A percentile compares a stretch with the other conserved stretches of the same genome.
phyloP scores from a whole-genome alignment of 2,888 invertebrate species.

The Disparrhopalites patrizii region DNA sequence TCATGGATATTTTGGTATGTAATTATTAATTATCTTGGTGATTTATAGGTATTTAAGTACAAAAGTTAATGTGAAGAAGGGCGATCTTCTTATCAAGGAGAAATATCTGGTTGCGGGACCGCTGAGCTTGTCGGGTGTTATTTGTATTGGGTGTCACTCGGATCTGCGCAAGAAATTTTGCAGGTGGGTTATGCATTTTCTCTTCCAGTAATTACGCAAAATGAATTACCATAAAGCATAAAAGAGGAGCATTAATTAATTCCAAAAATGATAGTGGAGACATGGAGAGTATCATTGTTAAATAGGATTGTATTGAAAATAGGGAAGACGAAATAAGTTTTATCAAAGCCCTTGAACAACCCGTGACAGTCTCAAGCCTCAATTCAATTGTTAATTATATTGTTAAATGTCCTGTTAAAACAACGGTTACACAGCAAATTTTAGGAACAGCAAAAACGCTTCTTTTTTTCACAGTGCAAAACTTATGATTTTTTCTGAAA shows the following conservation, averaged over 20 bases:
- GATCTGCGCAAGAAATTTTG: conserved; percentile 52
- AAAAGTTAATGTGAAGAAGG: conserved; percentile 35
- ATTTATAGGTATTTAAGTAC: conserved; percentile 39
- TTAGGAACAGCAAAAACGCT: no score
- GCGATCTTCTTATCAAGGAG: conserved; percentile 41
- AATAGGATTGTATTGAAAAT: no score
- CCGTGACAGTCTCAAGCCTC: no score
- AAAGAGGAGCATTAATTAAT: neutral
- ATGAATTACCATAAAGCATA: neutral
- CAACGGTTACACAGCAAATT: no score
- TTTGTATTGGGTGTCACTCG: conserved; percentile 49
- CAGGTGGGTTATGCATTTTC: conserved; percentile 35
- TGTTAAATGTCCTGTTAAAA: no score
- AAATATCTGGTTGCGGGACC: conserved; percentile 50
- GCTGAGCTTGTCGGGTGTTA: conserved; percentile 40
- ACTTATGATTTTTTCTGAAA: no score
- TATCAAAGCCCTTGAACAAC: no score
- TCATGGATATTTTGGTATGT: neutral
- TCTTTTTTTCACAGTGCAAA: no score
- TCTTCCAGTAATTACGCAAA: neutral
- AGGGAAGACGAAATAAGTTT: no score
- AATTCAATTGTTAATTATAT: no score
- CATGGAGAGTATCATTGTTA: no score
- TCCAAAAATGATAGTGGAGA: neutral
- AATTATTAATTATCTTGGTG: neutral